These are phyloP conservation scores for Ursus arctos DNA, from an alignment of 2,113 vertebrate species.

Conservation along the genomic window DNA sequence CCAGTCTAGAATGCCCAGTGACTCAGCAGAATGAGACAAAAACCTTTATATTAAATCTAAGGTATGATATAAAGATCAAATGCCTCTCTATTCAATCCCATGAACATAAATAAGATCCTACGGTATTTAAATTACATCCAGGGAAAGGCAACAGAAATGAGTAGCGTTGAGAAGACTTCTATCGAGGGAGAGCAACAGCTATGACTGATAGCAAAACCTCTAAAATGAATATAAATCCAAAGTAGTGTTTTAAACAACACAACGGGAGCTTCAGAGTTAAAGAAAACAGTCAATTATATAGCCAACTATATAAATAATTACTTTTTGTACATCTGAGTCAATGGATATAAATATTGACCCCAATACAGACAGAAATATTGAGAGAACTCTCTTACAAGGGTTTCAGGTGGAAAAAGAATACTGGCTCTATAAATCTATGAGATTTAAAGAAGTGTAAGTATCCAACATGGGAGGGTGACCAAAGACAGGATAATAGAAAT, in stretches of 20 bases:
- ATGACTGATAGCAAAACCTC: not conserved
- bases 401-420: conserved; percentile 44
- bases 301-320: conserved; percentile 12
- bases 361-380: conserved; percentile 25
- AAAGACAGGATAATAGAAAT: not conserved
- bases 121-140: not conserved
- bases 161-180: not conserved
- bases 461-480: not conserved
- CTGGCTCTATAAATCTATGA: not conserved
- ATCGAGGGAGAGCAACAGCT: not conserved
- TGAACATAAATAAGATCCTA: not conserved
- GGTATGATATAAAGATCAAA: not conserved
- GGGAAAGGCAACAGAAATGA: not conserved
- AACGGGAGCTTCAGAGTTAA: not conserved
- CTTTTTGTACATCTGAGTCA: not conserved
- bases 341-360: not conserved
- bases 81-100: not conserved
- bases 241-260: not conserved
- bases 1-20: not conserved
- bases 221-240: not conserved
- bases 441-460: not conserved
- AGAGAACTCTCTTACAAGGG: not conserved
- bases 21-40: not conserved
- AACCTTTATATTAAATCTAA: not conserved
- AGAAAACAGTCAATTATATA: not conserved